Percentiles rank a stretch among this genome's conserved stretches.
Conservation (phyloP, 2,888 invertebrate genomes). For the Nymphalis urticae region DNA sequence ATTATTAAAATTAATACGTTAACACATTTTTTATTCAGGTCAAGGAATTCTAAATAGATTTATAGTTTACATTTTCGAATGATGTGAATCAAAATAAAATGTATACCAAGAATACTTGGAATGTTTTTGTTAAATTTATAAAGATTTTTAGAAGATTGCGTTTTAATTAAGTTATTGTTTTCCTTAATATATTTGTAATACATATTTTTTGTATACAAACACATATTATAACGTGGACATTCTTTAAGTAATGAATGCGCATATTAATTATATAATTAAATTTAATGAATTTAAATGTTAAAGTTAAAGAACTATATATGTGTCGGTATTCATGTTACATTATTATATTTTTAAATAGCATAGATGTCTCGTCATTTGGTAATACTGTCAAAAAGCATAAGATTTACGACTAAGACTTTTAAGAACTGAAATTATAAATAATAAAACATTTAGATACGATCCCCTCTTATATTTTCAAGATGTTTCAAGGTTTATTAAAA, state of each 20-base stretch:
- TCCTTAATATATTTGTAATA: not conserved
- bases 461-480: too few relatives aligned
- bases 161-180: constrained; percentile 10
- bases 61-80: constrained; percentile 24
- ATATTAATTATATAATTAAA: not conserved
- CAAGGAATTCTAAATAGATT: constrained; percentile 36
- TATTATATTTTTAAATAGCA: too few relatives aligned
- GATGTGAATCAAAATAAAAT: constrained; percentile 10
- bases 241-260: not conserved
- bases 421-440: too few relatives aligned
- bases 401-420: too few relatives aligned
- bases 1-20: constrained; percentile 37
- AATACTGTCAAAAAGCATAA: too few relatives aligned
- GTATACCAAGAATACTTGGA: constrained; percentile 5
- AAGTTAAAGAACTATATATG: too few relatives aligned
- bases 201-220: not conserved
- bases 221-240: not conserved
- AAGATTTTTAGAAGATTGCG: not conserved
- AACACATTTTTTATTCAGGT: constrained; percentile 36
- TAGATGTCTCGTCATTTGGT: too few relatives aligned
- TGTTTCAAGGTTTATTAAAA: too few relatives aligned
- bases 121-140: constrained; percentile 5
- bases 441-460: too few relatives aligned
- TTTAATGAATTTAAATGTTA: too few relatives aligned
- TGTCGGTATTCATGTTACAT: too few relatives aligned